Conservation (phyloP, 2,113 vertebrate genomes). For the Orientallactaga bullata region DNA sequence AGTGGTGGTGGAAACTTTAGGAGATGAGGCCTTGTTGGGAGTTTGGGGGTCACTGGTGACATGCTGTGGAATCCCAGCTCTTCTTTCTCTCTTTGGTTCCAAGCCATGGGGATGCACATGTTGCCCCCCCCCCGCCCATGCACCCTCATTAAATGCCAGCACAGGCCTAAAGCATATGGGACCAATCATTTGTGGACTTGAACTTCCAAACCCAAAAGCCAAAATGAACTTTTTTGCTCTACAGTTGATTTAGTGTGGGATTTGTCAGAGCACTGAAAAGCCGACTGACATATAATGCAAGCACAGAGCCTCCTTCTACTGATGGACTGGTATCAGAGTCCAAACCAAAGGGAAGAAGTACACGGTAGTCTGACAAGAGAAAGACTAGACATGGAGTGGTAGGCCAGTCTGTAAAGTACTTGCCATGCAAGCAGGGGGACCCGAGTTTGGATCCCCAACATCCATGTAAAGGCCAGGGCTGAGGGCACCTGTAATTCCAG, state of each 20-base stretch:
- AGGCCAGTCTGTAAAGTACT: too few species aligned
- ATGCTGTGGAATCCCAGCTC: not conserved
- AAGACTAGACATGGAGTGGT: too few species aligned
- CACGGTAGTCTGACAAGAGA: not conserved
- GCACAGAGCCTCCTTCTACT: not conserved
- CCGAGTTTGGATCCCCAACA: too few species aligned
- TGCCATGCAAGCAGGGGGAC: too few species aligned
- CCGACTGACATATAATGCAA: not conserved
- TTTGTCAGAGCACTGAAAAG: not conserved
- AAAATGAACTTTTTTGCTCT: not conserved
- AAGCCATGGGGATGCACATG: not conserved
- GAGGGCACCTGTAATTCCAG: too few species aligned
- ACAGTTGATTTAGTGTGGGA: not conserved
- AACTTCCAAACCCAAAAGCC: not conserved
- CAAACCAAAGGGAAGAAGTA: not conserved
- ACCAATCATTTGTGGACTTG: not conserved
- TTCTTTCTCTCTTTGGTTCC: not conserved
- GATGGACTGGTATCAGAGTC: not conserved
- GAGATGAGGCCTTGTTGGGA: not conserved
- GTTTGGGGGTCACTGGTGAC: not conserved
- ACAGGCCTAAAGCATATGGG: not conserved
- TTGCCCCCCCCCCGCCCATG: too few species aligned
- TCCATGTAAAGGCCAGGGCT: too few species aligned
- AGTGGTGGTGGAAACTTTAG: not conserved
- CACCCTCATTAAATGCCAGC: rapidly evolving